A percentile compares a stretch with the other conserved stretches of the same genome.
Conservation (phyloP, 2,113 vertebrate species). For the Corythaeola cristata region DNA sequence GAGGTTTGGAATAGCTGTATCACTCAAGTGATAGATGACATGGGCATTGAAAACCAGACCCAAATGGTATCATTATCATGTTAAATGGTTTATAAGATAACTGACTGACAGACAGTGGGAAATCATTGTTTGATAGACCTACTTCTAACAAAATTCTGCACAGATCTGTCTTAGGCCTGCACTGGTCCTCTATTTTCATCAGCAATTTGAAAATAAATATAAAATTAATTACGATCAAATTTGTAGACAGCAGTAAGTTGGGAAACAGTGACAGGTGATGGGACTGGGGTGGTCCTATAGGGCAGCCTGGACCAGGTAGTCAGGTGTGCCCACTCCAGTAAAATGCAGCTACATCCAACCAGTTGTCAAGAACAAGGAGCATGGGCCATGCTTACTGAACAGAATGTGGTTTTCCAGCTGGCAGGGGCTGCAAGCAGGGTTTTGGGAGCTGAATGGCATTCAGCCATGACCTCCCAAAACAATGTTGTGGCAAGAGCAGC, state of each 20-base stretch:
- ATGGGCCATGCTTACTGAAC: accelerated
- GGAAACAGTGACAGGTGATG: neutral
- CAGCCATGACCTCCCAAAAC: neutral
- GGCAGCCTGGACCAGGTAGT: neutral
- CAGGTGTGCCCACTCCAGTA: neutral
- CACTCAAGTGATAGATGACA: neutral
- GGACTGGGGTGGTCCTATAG: neutral
- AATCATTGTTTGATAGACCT: neutral
- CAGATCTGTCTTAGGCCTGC: neutral
- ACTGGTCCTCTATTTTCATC: neutral
- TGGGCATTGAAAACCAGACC: neutral
- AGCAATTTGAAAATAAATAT: neutral
- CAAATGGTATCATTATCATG: neutral
- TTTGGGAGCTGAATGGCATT: neutral
- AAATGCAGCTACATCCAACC: neutral
- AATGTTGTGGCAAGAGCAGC: neutral
- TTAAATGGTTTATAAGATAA: neutral
- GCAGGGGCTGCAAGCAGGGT: neutral
- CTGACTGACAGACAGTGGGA: neutral
- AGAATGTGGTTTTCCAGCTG: neutral
- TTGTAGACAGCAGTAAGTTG: neutral
- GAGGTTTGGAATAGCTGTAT: neutral
- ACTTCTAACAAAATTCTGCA: neutral
- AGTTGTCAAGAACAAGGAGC: neutral
- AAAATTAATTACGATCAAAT: neutral